Conservation (phyloP, 2,888 invertebrate genomes). For the Apamea epomidion region DNA sequence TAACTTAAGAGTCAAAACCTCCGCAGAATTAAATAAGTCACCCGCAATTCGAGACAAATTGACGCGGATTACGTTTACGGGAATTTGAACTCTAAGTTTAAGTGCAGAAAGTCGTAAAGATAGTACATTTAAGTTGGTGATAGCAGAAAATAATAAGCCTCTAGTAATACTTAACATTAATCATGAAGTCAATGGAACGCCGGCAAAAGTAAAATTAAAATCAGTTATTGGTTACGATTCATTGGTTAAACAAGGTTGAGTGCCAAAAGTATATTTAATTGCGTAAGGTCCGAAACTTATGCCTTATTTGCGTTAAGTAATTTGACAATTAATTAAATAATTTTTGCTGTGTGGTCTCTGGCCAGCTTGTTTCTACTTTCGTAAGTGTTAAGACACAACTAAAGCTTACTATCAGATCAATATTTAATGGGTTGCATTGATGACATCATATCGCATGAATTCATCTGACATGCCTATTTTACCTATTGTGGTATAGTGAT, state of each 20-base stretch:
- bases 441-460: constrained; percentile 3
- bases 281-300: constrained; percentile 40
- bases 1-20: constrained; percentile 28
- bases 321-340: constrained; percentile 54
- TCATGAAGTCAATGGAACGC: constrained; percentile 54
- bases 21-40: constrained; percentile 32
- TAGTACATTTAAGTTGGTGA: constrained; percentile 23
- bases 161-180: constrained; percentile 51
- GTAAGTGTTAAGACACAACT: background rate
- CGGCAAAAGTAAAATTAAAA: constrained; percentile 49
- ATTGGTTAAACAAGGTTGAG: constrained; percentile 54
- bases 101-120: background rate
- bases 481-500: background rate
- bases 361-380: constrained; percentile 14
- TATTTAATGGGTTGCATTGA: background rate
- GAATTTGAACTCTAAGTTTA: constrained; percentile 46
- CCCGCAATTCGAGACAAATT: constrained; percentile 22
- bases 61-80: constrained; percentile 16
- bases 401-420: constrained; percentile 1
- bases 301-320: constrained; percentile 51
- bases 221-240: constrained; percentile 55
- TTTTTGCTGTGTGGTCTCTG: constrained; percentile 49
- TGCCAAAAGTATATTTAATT: constrained; percentile 39
- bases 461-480: background rate
- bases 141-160: constrained; percentile 45